Percentiles rank a stretch among this genome's conserved stretches.
Conservation (phyloP, 1,140 invertebrate species). For the Hycleus phaleratus region DNA sequence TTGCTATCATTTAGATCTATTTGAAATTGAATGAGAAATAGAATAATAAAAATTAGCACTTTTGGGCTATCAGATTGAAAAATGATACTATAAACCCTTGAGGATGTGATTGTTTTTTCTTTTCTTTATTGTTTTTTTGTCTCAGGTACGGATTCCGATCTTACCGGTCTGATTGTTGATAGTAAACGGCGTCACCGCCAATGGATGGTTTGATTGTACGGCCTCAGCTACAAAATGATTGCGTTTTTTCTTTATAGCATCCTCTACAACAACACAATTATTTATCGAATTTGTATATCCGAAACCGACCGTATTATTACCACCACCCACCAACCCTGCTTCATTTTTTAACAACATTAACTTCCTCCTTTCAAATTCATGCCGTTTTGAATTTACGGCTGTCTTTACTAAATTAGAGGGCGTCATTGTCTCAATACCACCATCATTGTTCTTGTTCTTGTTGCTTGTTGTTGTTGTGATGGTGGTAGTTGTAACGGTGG, state of each 20-base stretch:
- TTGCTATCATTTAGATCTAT: no score
- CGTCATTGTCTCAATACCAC: constrained; percentile 40
- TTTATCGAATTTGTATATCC: constrained; percentile 3
- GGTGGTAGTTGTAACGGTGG: not conserved
- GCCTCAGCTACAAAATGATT: constrained; percentile 27
- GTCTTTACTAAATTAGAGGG: constrained; percentile 58
- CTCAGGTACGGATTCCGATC: constrained; percentile 37
- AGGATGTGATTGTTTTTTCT: no score
- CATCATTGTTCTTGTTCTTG: not conserved
- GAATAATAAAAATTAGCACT: no score
- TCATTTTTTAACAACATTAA: constrained; percentile 23
- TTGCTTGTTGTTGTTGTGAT: not conserved
- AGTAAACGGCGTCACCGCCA: constrained; percentile 34
- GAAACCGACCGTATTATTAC: constrained; percentile 17
- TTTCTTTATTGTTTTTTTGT: not conserved
- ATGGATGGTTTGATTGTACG: constrained; percentile 29
- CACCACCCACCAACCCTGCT: constrained; percentile 25
- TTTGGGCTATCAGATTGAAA: no score
- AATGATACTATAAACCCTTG: no score
- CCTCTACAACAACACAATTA: constrained; percentile 10
- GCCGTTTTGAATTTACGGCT: constrained; percentile 54
- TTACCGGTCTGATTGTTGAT: constrained; percentile 53
- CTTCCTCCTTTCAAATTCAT: constrained; percentile 42
- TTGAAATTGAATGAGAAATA: no score
- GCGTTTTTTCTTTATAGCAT: constrained; percentile 37